Conservation (phyloP, 2,797 vertebrate species). For the Adrianichthys oophorus region DNA sequence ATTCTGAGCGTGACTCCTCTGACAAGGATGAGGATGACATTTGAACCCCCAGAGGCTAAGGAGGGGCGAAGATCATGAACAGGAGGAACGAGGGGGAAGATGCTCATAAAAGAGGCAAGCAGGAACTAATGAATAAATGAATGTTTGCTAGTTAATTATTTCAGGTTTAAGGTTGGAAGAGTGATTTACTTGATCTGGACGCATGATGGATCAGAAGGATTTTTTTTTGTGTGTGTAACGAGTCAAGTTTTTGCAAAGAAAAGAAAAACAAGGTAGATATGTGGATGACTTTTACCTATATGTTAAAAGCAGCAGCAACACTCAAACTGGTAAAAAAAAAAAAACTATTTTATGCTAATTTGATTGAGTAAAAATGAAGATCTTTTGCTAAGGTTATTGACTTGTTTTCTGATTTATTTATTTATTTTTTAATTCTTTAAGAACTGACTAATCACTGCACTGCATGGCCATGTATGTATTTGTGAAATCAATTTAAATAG, state of each 20-base stretch:
- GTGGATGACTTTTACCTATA: no score
- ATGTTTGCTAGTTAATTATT: constrained; percentile 1
- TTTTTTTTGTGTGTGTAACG: not conserved
- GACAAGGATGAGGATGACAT: constrained; percentile 80
- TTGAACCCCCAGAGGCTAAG: constrained; percentile 65
- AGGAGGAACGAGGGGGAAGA: constrained; percentile 20
- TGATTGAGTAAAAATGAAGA: no score
- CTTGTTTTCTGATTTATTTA: no score
- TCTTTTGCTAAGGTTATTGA: no score
- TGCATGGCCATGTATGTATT: no score
- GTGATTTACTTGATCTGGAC: constrained; percentile 4
- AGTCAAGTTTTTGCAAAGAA: no score
- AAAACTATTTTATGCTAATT: no score
- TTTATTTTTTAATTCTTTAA: no score
- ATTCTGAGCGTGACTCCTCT: constrained; percentile 63
- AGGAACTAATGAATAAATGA: constrained; percentile 3
- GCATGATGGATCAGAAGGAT: not conserved
- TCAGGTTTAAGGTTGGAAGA: constrained; percentile 1
- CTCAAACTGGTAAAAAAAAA: no score
- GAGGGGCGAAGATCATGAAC: constrained; percentile 34
- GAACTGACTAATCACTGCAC: constrained; percentile 34
- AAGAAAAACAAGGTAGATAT: no score
- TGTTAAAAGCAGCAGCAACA: no score
- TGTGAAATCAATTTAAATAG: no score
- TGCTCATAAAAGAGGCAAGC: constrained; percentile 7